Evolutionary conservation across 2,113 vertebrate genomes (phyloP).

Genomic region (Ginglymostoma cirratum): DNA sequence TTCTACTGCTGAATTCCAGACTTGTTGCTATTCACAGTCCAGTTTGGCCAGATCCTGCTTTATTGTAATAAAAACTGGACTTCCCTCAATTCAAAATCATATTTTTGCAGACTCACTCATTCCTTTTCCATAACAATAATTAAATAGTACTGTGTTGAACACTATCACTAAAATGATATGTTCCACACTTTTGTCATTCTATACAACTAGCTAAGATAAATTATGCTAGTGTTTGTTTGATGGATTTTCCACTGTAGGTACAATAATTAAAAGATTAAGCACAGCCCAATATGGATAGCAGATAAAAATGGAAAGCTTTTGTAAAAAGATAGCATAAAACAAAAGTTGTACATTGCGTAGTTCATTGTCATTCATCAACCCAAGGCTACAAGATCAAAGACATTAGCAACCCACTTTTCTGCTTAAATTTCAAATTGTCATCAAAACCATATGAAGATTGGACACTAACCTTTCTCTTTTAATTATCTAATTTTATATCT

Average conservation of each 20-base stretch:
- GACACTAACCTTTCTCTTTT: background rate
- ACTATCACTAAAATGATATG: background rate
- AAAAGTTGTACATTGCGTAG: background rate
- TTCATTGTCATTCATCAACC: background rate
- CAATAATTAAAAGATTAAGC: background rate
- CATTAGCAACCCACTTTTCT: background rate
- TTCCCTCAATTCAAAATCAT: too few relatives aligned
- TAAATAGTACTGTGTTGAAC: too few relatives aligned
- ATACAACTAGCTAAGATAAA: background rate
- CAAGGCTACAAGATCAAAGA: background rate
- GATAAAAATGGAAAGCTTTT: background rate
- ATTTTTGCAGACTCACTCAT: too few relatives aligned
- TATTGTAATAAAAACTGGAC: too few relatives aligned
- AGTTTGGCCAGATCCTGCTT: too few relatives aligned
- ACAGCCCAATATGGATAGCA: background rate
- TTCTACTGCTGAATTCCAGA: too few relatives aligned
- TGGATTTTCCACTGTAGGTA: too few relatives aligned
- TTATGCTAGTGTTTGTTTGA: background rate
- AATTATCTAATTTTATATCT: background rate
- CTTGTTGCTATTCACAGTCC: too few relatives aligned
- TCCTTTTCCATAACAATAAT: too few relatives aligned
- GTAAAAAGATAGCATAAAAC: background rate
- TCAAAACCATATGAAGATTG: background rate
- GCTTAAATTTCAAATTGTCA: background rate
- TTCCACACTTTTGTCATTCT: background rate